Conservation (phyloP, 2,888 invertebrate species). For the Microctonus aethiopoides region DNA sequence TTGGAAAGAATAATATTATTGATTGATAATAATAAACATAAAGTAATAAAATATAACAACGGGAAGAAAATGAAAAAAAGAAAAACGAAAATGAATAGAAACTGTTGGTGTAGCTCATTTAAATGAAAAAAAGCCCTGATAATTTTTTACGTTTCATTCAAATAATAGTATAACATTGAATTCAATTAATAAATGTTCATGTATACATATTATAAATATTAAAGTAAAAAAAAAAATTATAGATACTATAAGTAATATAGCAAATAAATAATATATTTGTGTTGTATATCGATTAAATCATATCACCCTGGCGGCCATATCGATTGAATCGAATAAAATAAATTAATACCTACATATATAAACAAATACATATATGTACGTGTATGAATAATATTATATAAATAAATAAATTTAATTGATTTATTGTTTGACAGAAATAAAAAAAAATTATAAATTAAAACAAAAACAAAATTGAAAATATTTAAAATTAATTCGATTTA, state of each 20-base stretch:
- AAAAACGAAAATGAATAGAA: not conserved
- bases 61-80: conserved; percentile 2
- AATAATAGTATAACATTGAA: conserved; percentile 7
- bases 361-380: conserved; percentile 7
- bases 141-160: not conserved
- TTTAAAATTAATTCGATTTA: conserved; percentile 9
- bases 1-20: not conserved
- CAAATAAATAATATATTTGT: conserved; percentile 22
- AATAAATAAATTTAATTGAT: not conserved
- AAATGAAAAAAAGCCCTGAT: not conserved
- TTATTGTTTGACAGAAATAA: conserved; percentile 10
- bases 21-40: not conserved
- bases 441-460: conserved; percentile 4
- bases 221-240: conserved; percentile 27
- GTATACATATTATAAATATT: conserved; percentile 34
- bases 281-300: conserved; percentile 26
- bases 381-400: conserved; percentile 3
- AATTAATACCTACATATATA: conserved; percentile 22
- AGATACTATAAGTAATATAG: conserved; percentile 27
- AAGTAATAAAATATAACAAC: not conserved
- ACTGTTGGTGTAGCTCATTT: not conserved
- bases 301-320: conserved; percentile 33
- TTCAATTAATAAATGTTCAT: conserved; percentile 32
- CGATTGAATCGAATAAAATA: conserved; percentile 33
- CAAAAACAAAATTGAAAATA: conserved; percentile 17